Percentiles rank a stretch among this genome's conserved stretches.
phyloP scores from a whole-genome alignment of 2,888 invertebrate genomes.

The Dromius quadrimaculatus region DNA sequence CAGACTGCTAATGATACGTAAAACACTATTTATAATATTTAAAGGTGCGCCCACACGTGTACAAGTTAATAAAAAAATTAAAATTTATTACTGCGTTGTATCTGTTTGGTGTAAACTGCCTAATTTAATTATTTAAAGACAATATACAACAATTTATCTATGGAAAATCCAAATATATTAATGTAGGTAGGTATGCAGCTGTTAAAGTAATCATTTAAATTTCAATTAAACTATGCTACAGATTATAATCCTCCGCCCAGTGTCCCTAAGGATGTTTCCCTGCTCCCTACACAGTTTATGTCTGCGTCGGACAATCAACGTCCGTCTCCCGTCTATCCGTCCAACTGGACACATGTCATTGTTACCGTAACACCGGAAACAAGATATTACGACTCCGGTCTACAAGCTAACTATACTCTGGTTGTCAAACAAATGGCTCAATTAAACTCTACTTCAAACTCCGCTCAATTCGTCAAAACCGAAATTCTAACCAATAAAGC shows the following conservation, averaged over 20 bases:
- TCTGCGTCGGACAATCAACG: conserved; percentile 11
- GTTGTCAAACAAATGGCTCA: too few relatives aligned
- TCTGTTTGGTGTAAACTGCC: background rate
- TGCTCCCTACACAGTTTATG: background rate
- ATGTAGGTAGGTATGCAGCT: too few relatives aligned
- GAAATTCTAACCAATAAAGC: too few relatives aligned
- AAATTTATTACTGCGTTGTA: background rate
- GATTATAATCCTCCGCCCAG: conserved; percentile 7
- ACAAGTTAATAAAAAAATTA: conserved; percentile 1
- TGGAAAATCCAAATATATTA: too few relatives aligned
- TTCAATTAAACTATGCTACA: conserved; percentile 4
- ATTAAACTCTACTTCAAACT: too few relatives aligned
- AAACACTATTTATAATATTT: conserved; percentile 4
- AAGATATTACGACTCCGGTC: conserved; percentile 34
- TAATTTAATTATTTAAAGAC: conserved; percentile 13
- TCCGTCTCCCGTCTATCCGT: conserved; percentile 21
- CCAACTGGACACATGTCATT: conserved; percentile 48
- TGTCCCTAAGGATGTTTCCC: conserved; percentile 15
- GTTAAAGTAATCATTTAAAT: too few relatives aligned
- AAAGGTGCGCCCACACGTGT: conserved; percentile 18
- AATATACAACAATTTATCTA: background rate
- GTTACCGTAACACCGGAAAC: conserved; percentile 47
- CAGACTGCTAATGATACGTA: conserved; percentile 7
- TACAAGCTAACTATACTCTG: background rate
- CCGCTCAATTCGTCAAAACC: too few relatives aligned